These are phyloP conservation scores for Maconellicoccus hirsutus DNA, from an alignment of 1,140 invertebrate species.

Conservation along the genomic window DNA sequence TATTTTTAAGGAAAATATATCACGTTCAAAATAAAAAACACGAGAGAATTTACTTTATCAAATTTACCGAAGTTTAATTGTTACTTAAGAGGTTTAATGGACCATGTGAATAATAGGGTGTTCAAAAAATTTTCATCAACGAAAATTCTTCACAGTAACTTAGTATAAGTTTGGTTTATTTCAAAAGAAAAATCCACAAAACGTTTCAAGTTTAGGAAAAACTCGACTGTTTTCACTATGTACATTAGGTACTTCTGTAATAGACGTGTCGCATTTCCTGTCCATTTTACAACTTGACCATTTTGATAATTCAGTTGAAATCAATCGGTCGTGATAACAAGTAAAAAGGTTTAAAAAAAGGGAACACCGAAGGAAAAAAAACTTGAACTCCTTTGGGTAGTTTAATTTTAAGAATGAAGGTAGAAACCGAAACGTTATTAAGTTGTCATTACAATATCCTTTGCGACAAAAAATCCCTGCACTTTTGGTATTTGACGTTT, in stretches of 20 bases:
- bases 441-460: slow-evolving; percentile 5
- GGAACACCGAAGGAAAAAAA: background rate
- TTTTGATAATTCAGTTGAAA: slow-evolving; percentile 1
- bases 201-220: too few relatives aligned
- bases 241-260: background rate
- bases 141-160: too few relatives aligned
- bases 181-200: too few relatives aligned
- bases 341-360: background rate
- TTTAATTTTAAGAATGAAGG: background rate
- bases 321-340: slow-evolving; percentile 1
- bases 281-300: background rate
- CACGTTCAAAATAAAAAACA: too few relatives aligned
- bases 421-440: slow-evolving; percentile 9
- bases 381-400: background rate
- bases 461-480: background rate
- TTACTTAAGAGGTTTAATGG: too few relatives aligned
- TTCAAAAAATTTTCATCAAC: too few relatives aligned
- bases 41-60: too few relatives aligned
- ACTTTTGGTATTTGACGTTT: slow-evolving; percentile 2
- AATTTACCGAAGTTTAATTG: too few relatives aligned
- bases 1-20: too few relatives aligned
- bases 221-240: too few relatives aligned
- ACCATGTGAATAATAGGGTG: too few relatives aligned
- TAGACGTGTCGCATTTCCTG: slow-evolving; percentile 2
- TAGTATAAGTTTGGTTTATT: too few relatives aligned